Evolutionary conservation across 2,888 invertebrate species (phyloP).

Genomic region (Seira musarum): DNA sequence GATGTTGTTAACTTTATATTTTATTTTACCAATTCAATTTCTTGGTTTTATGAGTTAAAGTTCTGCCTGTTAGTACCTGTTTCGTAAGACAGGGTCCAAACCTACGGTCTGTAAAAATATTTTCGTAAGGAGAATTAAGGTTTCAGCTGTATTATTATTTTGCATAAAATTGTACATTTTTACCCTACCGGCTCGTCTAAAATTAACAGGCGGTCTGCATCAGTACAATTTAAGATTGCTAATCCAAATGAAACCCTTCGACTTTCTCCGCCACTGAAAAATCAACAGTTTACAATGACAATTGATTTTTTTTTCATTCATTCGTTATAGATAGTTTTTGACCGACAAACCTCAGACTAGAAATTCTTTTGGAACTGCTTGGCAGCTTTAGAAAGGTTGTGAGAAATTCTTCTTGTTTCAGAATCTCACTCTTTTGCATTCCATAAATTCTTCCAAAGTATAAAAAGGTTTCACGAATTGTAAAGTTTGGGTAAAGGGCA

Average conservation of each 20-base stretch:
- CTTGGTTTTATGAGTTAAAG: too few relatives aligned
- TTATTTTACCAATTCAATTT: not conserved
- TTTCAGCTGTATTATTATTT: too few relatives aligned
- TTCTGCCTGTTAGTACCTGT: too few relatives aligned
- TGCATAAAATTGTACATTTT: not conserved
- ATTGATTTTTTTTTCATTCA: too few relatives aligned
- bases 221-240: slow-evolving; percentile 71
- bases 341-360: slow-evolving; percentile 31
- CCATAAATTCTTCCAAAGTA: slow-evolving; percentile 60
- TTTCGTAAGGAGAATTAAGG: too few relatives aligned
- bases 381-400: slow-evolving; percentile 43
- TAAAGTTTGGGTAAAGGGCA: slow-evolving; percentile 49
- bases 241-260: slow-evolving; percentile 73
- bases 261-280: slow-evolving; percentile 73
- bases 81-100: slow-evolving; percentile 89
- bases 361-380: slow-evolving; percentile 28
- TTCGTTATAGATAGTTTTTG: not conserved
- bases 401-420: slow-evolving; percentile 34
- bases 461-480: slow-evolving; percentile 51
- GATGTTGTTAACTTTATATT: not conserved
- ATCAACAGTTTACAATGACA: too few relatives aligned
- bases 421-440: slow-evolving; percentile 49
- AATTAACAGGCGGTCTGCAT: slow-evolving; percentile 77
- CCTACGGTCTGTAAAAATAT: slow-evolving; percentile 76
- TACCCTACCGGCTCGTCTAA: slow-evolving; percentile 82